Conservation (phyloP, 2,797 vertebrate genomes). For the Chromis chromis region DNA sequence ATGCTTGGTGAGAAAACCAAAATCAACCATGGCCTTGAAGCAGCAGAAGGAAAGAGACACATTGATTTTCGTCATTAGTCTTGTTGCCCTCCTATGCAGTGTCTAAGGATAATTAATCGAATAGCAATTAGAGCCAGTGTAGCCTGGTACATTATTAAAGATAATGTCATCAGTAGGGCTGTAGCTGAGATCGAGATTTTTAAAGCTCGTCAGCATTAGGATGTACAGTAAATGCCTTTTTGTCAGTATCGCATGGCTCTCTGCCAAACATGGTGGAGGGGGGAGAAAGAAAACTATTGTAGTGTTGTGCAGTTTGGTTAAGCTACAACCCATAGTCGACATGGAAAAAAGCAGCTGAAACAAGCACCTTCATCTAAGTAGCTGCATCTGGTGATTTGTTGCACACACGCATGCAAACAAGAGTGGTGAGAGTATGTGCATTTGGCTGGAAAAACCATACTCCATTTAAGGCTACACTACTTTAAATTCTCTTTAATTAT, state of each 20-base stretch:
- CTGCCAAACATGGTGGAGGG: constrained; percentile 46
- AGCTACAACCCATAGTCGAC: constrained; percentile 44
- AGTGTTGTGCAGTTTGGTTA: constrained; percentile 65
- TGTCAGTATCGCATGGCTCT: constrained; percentile 56
- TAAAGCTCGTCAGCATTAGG: constrained; percentile 72
- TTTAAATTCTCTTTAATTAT: constrained; percentile 81
- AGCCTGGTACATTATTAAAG: constrained; percentile 75
- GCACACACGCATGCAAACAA: constrained; percentile 21
- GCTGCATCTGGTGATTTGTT: constrained; percentile 55
- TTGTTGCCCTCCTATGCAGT: constrained; percentile 61
- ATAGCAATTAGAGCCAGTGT: constrained; percentile 75
- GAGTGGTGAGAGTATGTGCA: constrained; percentile 43
- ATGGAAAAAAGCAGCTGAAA: constrained; percentile 42
- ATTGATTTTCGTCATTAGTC: constrained; percentile 73
- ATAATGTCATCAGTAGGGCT: constrained; percentile 78
- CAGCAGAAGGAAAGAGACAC: constrained; percentile 46
- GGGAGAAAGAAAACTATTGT: constrained; percentile 51
- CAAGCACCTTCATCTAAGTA: constrained; percentile 53
- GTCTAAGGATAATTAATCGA: constrained; percentile 81
- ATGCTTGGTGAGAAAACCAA: constrained; percentile 37
- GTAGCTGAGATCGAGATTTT: constrained; percentile 76
- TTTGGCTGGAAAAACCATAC: constrained; percentile 68
- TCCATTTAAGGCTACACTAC: constrained; percentile 72
- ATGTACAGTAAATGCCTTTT: constrained; percentile 61
- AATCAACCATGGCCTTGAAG: constrained; percentile 47